Conservation (phyloP, 2,797 vertebrate genomes). For the Cuculus canorus region DNA sequence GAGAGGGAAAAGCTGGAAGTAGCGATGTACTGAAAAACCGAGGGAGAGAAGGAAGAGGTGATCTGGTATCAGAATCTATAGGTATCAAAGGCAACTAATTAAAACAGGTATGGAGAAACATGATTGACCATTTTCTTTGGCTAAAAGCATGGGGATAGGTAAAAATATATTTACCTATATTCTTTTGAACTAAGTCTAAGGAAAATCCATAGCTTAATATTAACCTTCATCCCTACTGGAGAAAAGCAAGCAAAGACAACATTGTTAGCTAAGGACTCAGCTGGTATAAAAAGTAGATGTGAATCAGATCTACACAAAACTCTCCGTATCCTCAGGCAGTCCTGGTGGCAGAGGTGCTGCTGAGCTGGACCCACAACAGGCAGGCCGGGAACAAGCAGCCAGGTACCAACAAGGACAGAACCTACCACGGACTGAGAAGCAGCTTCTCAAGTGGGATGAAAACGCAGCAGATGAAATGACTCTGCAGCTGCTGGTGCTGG, state of each 20-base stretch:
- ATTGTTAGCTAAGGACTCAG: not conserved
- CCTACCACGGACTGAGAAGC: not conserved
- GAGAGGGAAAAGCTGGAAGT: not conserved
- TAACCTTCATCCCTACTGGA: not conserved
- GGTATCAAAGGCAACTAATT: not conserved
- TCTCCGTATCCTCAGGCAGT: not conserved
- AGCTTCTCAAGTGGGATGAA: not conserved
- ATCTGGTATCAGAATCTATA: not conserved
- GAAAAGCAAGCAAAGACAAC: not conserved
- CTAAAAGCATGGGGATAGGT: not conserved
- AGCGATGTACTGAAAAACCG: not conserved
- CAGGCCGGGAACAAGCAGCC: not conserved
- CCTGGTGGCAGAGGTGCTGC: not conserved
- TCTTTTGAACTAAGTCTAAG: not conserved
- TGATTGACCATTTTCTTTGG: too few species aligned
- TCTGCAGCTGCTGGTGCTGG: rapidly evolving
- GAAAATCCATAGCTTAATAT: not conserved
- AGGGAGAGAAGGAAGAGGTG: not conserved
- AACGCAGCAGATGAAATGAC: not conserved
- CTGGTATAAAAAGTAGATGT: not conserved
- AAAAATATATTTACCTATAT: not conserved
- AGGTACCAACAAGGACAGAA: not conserved
- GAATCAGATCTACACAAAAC: not conserved
- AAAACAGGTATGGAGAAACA: not conserved
- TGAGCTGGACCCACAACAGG: not conserved